Evolutionary conservation across 2,797 vertebrate species (phyloP).

Genomic region (Microchirus variegatus): DNA sequence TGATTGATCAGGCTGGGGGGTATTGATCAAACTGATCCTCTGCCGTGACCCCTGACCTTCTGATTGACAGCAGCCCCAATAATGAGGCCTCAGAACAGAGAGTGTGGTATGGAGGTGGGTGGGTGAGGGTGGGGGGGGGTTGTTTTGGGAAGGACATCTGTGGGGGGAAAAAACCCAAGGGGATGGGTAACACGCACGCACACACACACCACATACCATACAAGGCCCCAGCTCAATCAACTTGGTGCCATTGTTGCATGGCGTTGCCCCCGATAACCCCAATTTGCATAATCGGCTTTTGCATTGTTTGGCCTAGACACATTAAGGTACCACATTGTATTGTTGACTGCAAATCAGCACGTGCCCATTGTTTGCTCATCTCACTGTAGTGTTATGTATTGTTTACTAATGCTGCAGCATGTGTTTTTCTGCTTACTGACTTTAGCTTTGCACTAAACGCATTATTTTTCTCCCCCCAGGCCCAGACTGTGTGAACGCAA

Average conservation of each 20-base stretch:
- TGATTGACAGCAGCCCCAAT: conserved; percentile 70
- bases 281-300: conserved; percentile 83
- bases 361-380: conserved; percentile 77
- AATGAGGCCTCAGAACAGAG: conserved; percentile 73
- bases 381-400: conserved; percentile 61
- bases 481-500: conserved; percentile 21
- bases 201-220: conserved; percentile 25
- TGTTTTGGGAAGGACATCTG: conserved; percentile 62
- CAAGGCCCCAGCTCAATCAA: conserved; percentile 65
- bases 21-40: conserved; percentile 78
- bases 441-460: conserved; percentile 42
- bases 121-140: conserved; percentile 40
- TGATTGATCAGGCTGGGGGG: conserved; percentile 75
- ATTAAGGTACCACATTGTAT: conserved; percentile 75
- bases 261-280: conserved; percentile 77
- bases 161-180: conserved; percentile 60
- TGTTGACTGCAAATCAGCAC: conserved; percentile 75
- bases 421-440: conserved; percentile 67
- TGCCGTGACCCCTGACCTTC: conserved; percentile 69
- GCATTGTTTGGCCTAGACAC: conserved; percentile 79
- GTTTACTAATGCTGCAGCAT: conserved; percentile 70
- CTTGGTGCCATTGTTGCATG: conserved; percentile 77
- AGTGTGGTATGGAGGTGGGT: conserved; percentile 41
- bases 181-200: conserved; percentile 51
- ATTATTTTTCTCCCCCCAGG: conserved; percentile 38